Conservation (phyloP, 1,140 invertebrate genomes). For the Cheumatopsyche charites region DNA sequence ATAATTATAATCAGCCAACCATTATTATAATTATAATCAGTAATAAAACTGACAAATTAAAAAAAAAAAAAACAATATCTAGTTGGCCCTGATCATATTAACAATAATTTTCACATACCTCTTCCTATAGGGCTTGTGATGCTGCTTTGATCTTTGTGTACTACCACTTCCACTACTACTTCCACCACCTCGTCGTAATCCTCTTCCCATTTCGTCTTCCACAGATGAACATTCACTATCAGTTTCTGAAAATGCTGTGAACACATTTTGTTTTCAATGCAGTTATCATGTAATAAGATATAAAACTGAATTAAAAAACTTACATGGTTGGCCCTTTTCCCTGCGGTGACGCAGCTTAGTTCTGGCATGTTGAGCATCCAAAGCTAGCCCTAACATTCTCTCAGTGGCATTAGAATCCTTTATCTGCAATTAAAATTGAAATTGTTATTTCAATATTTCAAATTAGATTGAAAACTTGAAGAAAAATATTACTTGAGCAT, state of each 20-base stretch:
- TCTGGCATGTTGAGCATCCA: constrained; percentile 68
- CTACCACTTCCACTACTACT: constrained; percentile 76
- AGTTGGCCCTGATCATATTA: too few species aligned
- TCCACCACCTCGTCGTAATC: constrained; percentile 70
- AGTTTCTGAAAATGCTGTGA: constrained; percentile 78
- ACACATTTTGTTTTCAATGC: too few species aligned
- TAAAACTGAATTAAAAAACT: too few species aligned
- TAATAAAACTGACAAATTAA: not conserved
- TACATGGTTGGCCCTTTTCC: constrained; percentile 70
- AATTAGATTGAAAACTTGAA: not conserved
- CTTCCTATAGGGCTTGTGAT: constrained; percentile 49
- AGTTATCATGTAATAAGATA: too few species aligned
- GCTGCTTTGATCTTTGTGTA: constrained; percentile 52
- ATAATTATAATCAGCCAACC: not conserved
- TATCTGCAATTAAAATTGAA: constrained; percentile 32
- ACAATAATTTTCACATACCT: too few species aligned
- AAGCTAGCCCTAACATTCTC: constrained; percentile 60
- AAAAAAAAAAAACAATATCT: too few species aligned
- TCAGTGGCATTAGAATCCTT: constrained; percentile 42
- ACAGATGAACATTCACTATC: constrained; percentile 86
- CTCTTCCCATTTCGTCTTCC: constrained; percentile 69
- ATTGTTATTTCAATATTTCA: not conserved
- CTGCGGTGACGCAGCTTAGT: constrained; percentile 66
- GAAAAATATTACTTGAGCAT: constrained; percentile 54
- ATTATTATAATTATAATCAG: not conserved